Conservation (phyloP, 1,140 invertebrate genomes). For the Meteorus sp. region DNA sequence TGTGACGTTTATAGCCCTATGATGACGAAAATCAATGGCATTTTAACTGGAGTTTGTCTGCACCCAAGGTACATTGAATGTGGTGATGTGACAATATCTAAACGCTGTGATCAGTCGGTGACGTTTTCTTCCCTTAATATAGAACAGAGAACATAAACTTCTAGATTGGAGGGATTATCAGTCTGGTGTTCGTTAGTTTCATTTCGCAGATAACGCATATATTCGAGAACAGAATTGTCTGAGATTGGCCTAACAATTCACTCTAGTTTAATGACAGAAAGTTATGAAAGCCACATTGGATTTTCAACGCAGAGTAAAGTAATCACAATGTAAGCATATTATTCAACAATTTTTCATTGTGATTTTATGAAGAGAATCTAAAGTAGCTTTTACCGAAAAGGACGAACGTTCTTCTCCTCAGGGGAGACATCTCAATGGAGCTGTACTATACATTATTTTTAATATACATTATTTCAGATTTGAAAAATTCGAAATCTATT, state of each 20-base stretch:
- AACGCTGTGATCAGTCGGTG: slow-evolving; percentile 37
- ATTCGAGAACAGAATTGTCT: slow-evolving; percentile 21
- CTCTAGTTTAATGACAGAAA: slow-evolving; percentile 19
- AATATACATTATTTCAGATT: too few species aligned
- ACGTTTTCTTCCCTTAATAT: slow-evolving; percentile 22
- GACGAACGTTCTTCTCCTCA: too few species aligned
- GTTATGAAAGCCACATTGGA: slow-evolving; percentile 1
- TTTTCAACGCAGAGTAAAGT: background rate
- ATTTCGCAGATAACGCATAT: background rate
- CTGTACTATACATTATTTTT: too few species aligned
- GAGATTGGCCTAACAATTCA: slow-evolving; percentile 35
- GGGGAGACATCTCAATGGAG: too few species aligned
- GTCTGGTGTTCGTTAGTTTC: background rate
- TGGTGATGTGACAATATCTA: slow-evolving; percentile 41
- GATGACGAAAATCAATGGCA: slow-evolving; percentile 26
- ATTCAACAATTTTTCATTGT: background rate
- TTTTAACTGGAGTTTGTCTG: slow-evolving; percentile 33
- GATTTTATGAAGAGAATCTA: background rate
- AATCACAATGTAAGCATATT: background rate
- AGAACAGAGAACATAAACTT: background rate
- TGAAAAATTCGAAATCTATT: too few species aligned
- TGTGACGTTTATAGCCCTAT: slow-evolving; percentile 19
- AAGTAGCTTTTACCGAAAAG: too few species aligned
- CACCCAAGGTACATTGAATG: slow-evolving; percentile 33
- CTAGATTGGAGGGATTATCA: background rate